Base-by-base conservation (phyloP, 2,888 invertebrate species). In the Temnothorax unifasciatus region DNA sequence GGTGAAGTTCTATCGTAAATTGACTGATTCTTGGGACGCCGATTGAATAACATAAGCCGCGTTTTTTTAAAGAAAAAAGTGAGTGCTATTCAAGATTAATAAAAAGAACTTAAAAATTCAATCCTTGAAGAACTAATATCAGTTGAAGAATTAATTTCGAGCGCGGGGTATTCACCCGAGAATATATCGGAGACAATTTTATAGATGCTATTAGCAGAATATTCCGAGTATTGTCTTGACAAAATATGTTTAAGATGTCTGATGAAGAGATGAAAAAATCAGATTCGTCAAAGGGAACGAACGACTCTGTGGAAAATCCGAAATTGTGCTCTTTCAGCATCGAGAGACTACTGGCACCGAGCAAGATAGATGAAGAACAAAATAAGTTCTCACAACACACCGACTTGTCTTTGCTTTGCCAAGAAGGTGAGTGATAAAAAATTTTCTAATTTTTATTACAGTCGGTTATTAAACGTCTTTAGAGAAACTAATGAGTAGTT, bases 251-350 rank as follows among this genome's bases (percentile, higher is more conserved):
- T 6, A 90, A 44, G 59, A 93, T 92, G 92, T 89, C 92, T 21
- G 89, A 92, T 52, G 90, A 92, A 86, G 85, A 79, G 47, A 83
- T 61, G 6, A 79, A 79, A 71, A 73, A 59, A 41, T 38, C 84
- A 1, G 87, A 91, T 25, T 83, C 61, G 6, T 79, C 71, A 21
- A 86, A 83, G 52, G 86, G 71, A 47, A 83, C 86, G 71, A 89
- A 74, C 41, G 89, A 89, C 54, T 82, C 88, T 34, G 84, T 68
- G 5, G 87, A 90, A 61, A 88, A 82, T 82, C 76, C 91, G 5
- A 93, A 89, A 86, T 85, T 90, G 57, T 91, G 92, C 52, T 92
- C 93, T n/a, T 94, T 94, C 81, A 94, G 94, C 74, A 94, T 94
- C 82, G 94, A 94, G 79, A 92, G 94, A 87, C 87, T 94, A 57